These are phyloP conservation scores for Sitta europaea DNA, from an alignment of 2,113 vertebrate species.

Conservation along the genomic window DNA sequence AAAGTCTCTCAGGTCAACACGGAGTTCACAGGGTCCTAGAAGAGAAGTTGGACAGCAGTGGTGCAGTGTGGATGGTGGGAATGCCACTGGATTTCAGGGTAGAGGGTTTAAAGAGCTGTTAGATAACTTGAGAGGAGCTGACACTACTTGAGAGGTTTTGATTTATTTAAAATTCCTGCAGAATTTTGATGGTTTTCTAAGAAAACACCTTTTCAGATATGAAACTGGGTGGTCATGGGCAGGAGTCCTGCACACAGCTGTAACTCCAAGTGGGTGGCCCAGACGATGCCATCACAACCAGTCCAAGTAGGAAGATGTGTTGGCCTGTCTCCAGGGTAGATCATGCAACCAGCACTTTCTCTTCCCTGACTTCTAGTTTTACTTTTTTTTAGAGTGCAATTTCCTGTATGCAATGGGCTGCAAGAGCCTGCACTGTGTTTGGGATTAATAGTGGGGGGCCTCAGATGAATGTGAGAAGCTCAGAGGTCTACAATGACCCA, in stretches of 20 bases:
- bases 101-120: neutral
- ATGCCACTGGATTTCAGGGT: neutral
- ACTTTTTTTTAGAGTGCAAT: neutral
- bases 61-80: neutral
- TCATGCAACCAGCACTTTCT: neutral
- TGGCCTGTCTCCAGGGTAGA: neutral
- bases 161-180: neutral
- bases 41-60: neutral
- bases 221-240: neutral
- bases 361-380: neutral
- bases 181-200: neutral
- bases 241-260: neutral
- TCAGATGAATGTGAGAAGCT: neutral
- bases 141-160: neutral
- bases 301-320: neutral
- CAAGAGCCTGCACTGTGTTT: neutral
- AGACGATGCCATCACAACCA: neutral
- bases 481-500: neutral
- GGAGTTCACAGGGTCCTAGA: conserved; percentile 27
- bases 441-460: neutral
- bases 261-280: neutral
- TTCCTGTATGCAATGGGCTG: neutral
- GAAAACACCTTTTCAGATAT: neutral
- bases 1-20: conserved; percentile 20
- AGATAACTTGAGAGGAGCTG: neutral